These are phyloP conservation scores for Tenthredo amoena DNA, from an alignment of 2,888 invertebrate genomes.

Conservation along the genomic window DNA sequence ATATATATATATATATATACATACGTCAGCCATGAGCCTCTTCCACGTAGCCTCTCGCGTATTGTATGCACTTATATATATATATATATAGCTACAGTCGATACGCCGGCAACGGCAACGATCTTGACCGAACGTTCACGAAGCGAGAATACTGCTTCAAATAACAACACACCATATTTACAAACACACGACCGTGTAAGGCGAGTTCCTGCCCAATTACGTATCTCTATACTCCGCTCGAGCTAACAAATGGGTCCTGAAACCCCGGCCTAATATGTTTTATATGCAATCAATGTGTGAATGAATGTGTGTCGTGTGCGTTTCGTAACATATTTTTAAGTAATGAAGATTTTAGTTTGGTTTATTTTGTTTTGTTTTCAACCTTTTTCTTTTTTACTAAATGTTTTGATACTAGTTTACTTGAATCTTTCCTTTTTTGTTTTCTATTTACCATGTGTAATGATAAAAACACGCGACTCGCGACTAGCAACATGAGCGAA, in stretches of 20 bases:
- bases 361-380: neutral
- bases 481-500: neutral
- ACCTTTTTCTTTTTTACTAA: neutral
- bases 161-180: constrained; percentile 71
- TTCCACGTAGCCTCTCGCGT: constrained; percentile 59
- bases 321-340: neutral
- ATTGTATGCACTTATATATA: constrained; percentile 51
- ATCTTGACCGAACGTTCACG: constrained; percentile 68
- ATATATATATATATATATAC: neutral
- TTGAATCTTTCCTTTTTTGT: neutral
- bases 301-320: constrained; percentile 14
- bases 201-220: constrained; percentile 69
- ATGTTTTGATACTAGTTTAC: neutral
- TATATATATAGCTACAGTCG: constrained; percentile 40
- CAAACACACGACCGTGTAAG: constrained; percentile 75
- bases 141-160: constrained; percentile 58
- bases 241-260: constrained; percentile 29
- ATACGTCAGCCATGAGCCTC: constrained; percentile 47
- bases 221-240: constrained; percentile 51
- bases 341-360: neutral
- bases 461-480: constrained; percentile 18
- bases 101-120: constrained; percentile 62
- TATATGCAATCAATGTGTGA: constrained; percentile 11
- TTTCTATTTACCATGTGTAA: neutral
- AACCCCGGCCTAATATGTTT: constrained; percentile 4